Percentiles rank a stretch among this genome's conserved stretches.
phyloP scores from a whole-genome alignment of 2,888 invertebrate species.

The Seira musarum region DNA sequence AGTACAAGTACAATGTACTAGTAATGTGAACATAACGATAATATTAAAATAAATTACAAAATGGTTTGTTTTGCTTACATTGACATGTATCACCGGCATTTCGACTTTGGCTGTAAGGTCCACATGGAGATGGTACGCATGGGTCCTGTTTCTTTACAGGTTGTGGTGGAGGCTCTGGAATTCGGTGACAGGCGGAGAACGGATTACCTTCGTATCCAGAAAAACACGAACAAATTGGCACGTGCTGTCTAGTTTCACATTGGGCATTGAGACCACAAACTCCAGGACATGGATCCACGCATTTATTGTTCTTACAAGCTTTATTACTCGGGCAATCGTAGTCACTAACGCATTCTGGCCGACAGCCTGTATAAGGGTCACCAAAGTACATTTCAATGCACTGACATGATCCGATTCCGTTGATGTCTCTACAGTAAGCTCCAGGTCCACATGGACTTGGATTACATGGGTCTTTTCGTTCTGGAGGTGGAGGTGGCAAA shows the following conservation, averaged over 20 bases:
- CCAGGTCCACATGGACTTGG: slow-evolving; percentile 71
- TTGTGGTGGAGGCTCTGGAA: slow-evolving; percentile 64
- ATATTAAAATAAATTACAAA: too few relatives aligned
- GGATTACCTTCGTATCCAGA: slow-evolving; percentile 87
- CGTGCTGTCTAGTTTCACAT: slow-evolving; percentile 85
- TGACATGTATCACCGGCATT: slow-evolving; percentile 74
- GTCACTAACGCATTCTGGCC: slow-evolving; percentile 80
- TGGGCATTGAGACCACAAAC: slow-evolving; percentile 70
- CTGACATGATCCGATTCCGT: slow-evolving; percentile 79
- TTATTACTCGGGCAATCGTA: slow-evolving; percentile 86
- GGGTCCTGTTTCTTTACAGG: slow-evolving; percentile 71
- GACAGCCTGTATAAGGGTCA: slow-evolving; percentile 79
- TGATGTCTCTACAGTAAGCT: slow-evolving; percentile 68
- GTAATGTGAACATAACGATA: too few relatives aligned
- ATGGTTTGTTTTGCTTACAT: too few relatives aligned
- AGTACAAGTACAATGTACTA: too few relatives aligned
- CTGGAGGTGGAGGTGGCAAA: slow-evolving; percentile 57
- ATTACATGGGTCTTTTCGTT: slow-evolving; percentile 57
- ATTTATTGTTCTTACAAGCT: slow-evolving; percentile 86
- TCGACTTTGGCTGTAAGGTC: slow-evolving; percentile 76
- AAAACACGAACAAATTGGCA: slow-evolving; percentile 83
- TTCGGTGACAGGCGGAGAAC: slow-evolving; percentile 82
- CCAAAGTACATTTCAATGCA: slow-evolving; percentile 79
- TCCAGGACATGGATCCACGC: slow-evolving; percentile 73
- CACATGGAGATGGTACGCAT: slow-evolving; percentile 70